Percentiles rank a stretch among this genome's conserved stretches.
Evolutionary conservation across 2,888 invertebrate species (phyloP).

Genomic region (Drosophila incognita): DNA sequence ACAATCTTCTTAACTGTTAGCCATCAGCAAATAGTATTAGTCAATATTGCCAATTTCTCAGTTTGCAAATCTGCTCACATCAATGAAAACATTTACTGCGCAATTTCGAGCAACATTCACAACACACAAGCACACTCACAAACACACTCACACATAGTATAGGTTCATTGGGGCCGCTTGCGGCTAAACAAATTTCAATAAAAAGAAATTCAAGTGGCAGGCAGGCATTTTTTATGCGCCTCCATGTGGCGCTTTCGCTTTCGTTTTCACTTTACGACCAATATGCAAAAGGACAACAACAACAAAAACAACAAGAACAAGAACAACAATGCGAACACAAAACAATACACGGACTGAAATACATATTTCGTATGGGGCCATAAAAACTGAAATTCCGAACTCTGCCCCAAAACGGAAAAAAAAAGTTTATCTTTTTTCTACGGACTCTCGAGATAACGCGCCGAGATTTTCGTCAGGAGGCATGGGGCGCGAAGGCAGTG

Average conservation of each 20-base stretch:
- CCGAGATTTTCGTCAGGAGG: constrained; percentile 50
- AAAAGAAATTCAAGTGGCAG: constrained; percentile 75
- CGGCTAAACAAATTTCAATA: constrained; percentile 76
- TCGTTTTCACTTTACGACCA: constrained; percentile 73
- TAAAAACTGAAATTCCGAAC: constrained; percentile 59
- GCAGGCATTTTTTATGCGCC: constrained; percentile 56
- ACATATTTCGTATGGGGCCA: constrained; percentile 39
- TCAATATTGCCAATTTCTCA: constrained; percentile 18
- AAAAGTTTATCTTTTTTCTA: constrained; percentile 28
- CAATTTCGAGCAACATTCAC: constrained; percentile 26
- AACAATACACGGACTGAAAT: constrained; percentile 40
- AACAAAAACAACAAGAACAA: constrained; percentile 48
- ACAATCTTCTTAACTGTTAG: constrained; percentile 1
- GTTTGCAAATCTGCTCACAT: constrained; percentile 14
- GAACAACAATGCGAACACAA: constrained; percentile 34
- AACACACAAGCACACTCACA: constrained; percentile 12
- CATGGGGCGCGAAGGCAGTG: neutral
- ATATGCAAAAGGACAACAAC: constrained; percentile 72
- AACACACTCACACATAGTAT: neutral
- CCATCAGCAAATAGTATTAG: constrained; percentile 12
- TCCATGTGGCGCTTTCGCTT: constrained; percentile 70
- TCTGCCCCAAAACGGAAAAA: constrained; percentile 4
- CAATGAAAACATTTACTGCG: constrained; percentile 40
- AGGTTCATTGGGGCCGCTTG: constrained; percentile 20
- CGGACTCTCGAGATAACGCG: constrained; percentile 56